phyloP scores from a whole-genome alignment of 2,797 vertebrate species.

The Valencia hispanica region DNA sequence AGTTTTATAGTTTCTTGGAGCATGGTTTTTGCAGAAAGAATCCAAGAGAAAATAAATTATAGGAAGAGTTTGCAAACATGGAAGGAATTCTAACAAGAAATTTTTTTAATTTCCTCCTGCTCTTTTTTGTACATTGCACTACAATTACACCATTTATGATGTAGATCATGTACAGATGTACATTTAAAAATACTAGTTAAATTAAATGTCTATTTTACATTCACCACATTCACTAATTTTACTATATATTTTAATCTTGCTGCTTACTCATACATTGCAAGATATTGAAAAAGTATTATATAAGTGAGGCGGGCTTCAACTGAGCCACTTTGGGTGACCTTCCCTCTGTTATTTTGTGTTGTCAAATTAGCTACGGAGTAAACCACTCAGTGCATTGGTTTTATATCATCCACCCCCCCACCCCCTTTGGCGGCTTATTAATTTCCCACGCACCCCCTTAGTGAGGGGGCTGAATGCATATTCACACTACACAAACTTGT shows the following conservation, averaged over 20 bases:
- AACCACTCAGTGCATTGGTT: neutral
- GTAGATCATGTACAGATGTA: no score
- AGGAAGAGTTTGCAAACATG: neutral
- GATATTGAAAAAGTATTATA: neutral
- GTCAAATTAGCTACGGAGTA: neutral
- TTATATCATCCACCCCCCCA: neutral
- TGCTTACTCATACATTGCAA: neutral
- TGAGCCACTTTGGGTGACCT: neutral
- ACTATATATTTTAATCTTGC: neutral
- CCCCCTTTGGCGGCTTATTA: neutral
- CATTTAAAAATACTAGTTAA: neutral
- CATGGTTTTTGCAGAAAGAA: neutral
- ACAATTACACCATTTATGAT: neutral
- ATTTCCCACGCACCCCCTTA: neutral
- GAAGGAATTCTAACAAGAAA: neutral
- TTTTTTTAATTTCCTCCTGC: neutral
- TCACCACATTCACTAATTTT: neutral
- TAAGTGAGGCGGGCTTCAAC: neutral
- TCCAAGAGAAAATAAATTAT: neutral
- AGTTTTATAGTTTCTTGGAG: slow-evolving; percentile 1
- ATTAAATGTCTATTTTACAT: neutral
- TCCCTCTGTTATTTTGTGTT: neutral
- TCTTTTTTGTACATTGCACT: neutral
- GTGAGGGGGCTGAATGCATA: neutral
- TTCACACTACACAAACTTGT: neutral